phyloP scores from a whole-genome alignment of 2,888 invertebrate genomes.

The Hyppa rectilinea region DNA sequence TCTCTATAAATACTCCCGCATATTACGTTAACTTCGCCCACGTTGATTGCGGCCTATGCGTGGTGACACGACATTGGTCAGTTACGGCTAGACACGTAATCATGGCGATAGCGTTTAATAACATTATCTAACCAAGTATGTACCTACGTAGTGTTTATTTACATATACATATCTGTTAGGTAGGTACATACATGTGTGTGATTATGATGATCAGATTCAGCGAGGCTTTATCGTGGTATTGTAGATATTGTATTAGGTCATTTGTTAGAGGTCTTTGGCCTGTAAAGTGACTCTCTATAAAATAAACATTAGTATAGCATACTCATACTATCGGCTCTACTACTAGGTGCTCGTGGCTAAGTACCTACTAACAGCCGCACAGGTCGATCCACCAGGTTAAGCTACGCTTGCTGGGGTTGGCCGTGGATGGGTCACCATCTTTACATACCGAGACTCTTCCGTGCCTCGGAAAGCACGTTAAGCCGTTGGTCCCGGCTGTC shows the following conservation, averaged over 20 bases:
- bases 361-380: too few species aligned
- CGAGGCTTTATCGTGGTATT: slow-evolving; percentile 16
- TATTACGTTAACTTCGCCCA: slow-evolving; percentile 22
- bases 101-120: slow-evolving; percentile 20
- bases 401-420: too few species aligned
- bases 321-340: too few species aligned
- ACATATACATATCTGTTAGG: slow-evolving; percentile 32
- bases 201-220: slow-evolving; percentile 27
- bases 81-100: slow-evolving; percentile 25
- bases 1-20: slow-evolving; percentile 38
- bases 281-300: background rate
- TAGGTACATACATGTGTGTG: background rate
- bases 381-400: too few species aligned
- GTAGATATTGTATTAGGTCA: slow-evolving; percentile 4
- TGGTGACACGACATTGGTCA: slow-evolving; percentile 58
- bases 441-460: too few species aligned
- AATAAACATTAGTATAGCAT: too few species aligned
- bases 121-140: slow-evolving; percentile 41
- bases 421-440: too few species aligned
- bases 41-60: slow-evolving; percentile 25
- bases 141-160: slow-evolving; percentile 40
- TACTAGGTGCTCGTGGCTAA: too few species aligned
- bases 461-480: too few species aligned
- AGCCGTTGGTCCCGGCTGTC: too few species aligned
- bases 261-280: slow-evolving; percentile 30